Evolutionary conservation across 2,797 vertebrate species (phyloP).

Genomic region (Gymnocypris eckloni): DNA sequence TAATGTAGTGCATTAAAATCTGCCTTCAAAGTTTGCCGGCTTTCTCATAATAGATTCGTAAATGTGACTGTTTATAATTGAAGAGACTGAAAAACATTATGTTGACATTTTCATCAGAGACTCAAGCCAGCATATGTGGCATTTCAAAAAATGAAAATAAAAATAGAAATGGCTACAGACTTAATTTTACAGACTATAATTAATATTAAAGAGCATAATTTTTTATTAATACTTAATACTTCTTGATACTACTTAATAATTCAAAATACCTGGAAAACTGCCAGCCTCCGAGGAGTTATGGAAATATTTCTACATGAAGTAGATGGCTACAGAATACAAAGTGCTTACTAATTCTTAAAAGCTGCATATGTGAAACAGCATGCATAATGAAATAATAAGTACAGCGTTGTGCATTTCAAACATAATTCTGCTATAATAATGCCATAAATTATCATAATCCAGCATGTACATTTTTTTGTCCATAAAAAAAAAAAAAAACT

Average conservation of each 20-base stretch:
- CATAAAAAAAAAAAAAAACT: neutral
- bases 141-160: neutral
- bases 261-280: neutral
- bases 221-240: neutral
- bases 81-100: constrained; percentile 5
- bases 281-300: neutral
- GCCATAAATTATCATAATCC: neutral
- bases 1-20: neutral
- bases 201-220: neutral
- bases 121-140: neutral
- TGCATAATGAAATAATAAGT: neutral
- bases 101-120: constrained; percentile 16
- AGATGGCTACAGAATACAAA: neutral
- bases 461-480: neutral
- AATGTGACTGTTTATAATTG: neutral
- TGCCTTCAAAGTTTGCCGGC: neutral
- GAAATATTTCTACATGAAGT: neutral
- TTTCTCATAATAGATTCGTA: constrained; percentile 13
- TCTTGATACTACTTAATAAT: neutral
- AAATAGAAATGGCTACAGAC: neutral
- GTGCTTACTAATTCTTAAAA: neutral
- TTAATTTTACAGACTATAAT: neutral
- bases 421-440: neutral
- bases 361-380: neutral
- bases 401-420: neutral